phyloP scores from a whole-genome alignment of 2,888 invertebrate species.

The Dugesia japonica region DNA sequence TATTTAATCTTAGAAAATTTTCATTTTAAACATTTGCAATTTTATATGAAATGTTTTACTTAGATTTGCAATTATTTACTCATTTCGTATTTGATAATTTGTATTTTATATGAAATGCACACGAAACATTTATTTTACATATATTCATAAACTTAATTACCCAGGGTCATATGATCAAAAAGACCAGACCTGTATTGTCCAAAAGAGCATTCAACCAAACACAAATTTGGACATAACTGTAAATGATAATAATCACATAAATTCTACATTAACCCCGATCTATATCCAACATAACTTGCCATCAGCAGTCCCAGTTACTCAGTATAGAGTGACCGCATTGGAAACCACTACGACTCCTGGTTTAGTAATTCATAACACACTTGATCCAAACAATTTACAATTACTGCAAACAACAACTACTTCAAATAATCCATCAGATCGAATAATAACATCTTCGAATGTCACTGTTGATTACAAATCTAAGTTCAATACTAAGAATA shows the following conservation, averaged over 20 bases:
- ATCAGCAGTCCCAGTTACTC: neutral
- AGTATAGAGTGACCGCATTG: neutral
- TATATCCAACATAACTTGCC: constrained; percentile 11
- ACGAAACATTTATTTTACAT: too few species aligned
- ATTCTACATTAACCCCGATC: neutral
- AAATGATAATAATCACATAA: constrained; percentile 14
- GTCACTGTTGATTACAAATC: neutral
- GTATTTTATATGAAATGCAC: too few species aligned
- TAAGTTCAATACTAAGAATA: neutral
- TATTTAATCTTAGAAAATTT: too few species aligned
- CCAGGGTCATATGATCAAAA: neutral
- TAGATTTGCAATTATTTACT: too few species aligned
- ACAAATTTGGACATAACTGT: neutral
- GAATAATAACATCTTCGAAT: neutral
- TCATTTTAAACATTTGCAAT: too few species aligned
- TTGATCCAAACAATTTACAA: constrained; percentile 8
- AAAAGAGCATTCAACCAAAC: neutral
- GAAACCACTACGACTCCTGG: neutral
- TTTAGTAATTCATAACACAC: neutral
- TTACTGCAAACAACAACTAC: neutral
- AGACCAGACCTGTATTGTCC: neutral
- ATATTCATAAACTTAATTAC: too few species aligned
- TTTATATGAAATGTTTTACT: too few species aligned
- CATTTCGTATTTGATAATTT: too few species aligned
- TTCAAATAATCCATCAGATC: neutral